These are phyloP conservation scores for Donacobius atricapilla DNA, from an alignment of 2,113 vertebrate genomes.

Conservation along the genomic window DNA sequence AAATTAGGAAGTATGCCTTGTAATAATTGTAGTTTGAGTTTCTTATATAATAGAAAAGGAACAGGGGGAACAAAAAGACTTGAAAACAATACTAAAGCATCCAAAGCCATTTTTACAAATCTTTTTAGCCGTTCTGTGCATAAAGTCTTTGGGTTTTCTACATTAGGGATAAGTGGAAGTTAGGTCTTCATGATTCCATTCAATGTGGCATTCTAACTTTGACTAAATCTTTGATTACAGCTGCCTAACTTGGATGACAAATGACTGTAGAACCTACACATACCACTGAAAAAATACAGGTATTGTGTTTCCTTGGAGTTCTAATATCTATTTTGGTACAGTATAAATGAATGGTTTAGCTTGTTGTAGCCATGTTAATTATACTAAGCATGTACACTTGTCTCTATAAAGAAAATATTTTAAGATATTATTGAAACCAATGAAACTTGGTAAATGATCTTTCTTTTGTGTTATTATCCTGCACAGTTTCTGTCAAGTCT, in stretches of 20 bases:
- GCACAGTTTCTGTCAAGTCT: background rate
- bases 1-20: background rate
- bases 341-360: background rate
- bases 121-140: background rate
- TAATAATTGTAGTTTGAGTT: background rate
- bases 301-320: background rate
- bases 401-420: background rate
- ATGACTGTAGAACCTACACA: background rate
- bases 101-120: background rate
- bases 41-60: background rate
- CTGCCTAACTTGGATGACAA: background rate
- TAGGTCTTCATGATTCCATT: background rate
- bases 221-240: background rate
- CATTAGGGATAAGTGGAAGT: background rate
- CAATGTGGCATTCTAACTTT: background rate
- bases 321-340: background rate
- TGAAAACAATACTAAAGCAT: background rate
- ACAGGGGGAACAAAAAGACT: accelerated
- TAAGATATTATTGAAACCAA: background rate
- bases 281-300: background rate
- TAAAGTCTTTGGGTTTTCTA: background rate
- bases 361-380: background rate
- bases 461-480: background rate
- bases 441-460: background rate
- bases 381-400: background rate